Base-by-base conservation (phyloP, 2,797 vertebrate genomes). In the Semotilus atromaculatus region DNA sequence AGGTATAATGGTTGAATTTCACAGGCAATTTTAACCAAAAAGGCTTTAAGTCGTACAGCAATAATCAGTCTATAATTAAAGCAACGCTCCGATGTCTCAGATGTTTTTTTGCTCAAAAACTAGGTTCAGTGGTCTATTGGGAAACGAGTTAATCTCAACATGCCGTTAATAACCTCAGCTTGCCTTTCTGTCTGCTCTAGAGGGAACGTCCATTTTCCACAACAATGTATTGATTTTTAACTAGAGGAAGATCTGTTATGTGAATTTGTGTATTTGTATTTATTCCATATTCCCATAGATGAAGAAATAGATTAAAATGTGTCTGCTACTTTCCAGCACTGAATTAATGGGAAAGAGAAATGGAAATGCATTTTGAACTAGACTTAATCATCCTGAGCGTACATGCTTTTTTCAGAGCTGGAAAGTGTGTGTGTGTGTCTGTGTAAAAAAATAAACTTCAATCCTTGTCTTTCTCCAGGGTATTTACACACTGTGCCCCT, bases 401-500 rank as follows among this genome's bases (percentile, higher is more conserved):
- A 64, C 29, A 23, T 29, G 29, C 6, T 36, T 51, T 80, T 80
- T 29, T 77, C 10, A 75, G 66, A 23, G 34, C 2, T 60, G 18
- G 10, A 34, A n/a, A 31, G 11, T 9, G 8, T 19, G 1, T n/a
- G 36, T 5, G 45, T 48, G 7, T 29, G 8, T 73, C 1, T 38
- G 16, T 10, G 29, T n/a, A 19, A 8, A 13, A 81, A 2, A 72
- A 48, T 5, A 7, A 6, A 13, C 9, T 76, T 83, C 7, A n/a
- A 38, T 34, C 3, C 29, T 58, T 53, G 86, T 62, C 53, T 70
- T 87, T 87, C 75, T 51, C 34, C 91, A 99, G 98, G 98, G 98
- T 11, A 99, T 99, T 89, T 99, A 99, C 92, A 98, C 96, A 0
- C 89, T 99, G 3, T 97, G 96, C 91, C 97, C 98, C 0, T 99